These are phyloP conservation scores for Heliconius charithonia DNA, from an alignment of 2,888 invertebrate species.

Conservation along the genomic window DNA sequence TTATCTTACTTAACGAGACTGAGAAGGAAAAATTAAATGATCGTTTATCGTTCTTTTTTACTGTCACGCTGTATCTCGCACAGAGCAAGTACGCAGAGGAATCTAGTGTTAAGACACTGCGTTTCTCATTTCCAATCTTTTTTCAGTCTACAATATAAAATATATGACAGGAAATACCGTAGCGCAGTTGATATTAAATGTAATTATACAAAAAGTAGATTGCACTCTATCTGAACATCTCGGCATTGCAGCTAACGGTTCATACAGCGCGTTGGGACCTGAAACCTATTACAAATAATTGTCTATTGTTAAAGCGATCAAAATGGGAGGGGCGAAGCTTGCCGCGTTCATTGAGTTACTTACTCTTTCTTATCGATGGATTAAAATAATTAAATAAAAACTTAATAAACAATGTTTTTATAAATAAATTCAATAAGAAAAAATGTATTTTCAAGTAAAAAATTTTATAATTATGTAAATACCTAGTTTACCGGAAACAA, in stretches of 20 bases:
- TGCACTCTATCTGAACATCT: slow-evolving; percentile 9
- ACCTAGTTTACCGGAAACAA: neutral
- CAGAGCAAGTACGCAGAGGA: too few species aligned
- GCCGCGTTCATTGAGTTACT: neutral
- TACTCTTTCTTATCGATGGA: neutral
- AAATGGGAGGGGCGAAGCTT: neutral
- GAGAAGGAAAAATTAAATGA: too few species aligned
- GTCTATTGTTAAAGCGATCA: slow-evolving; percentile 12
- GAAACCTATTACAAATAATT: slow-evolving; percentile 19
- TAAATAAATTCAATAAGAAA: too few species aligned
- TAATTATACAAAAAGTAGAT: slow-evolving; percentile 2
- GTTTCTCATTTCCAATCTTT: too few species aligned
- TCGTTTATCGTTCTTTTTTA: too few species aligned
- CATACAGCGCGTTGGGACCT: neutral
- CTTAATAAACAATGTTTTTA: neutral
- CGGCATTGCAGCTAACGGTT: neutral
- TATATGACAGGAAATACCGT: neutral
- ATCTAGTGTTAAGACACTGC: too few species aligned
- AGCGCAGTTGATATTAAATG: neutral
- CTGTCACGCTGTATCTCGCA: too few species aligned
- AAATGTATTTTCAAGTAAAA: too few species aligned
- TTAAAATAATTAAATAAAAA: neutral
- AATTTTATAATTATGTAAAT: neutral
- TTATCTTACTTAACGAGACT: too few species aligned
- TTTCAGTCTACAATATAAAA: neutral